Percentiles rank a stretch among this genome's conserved stretches.
These are phyloP conservation scores for Crax fasciolata DNA, from an alignment of 2,797 vertebrate genomes.

Conservation along the genomic window DNA sequence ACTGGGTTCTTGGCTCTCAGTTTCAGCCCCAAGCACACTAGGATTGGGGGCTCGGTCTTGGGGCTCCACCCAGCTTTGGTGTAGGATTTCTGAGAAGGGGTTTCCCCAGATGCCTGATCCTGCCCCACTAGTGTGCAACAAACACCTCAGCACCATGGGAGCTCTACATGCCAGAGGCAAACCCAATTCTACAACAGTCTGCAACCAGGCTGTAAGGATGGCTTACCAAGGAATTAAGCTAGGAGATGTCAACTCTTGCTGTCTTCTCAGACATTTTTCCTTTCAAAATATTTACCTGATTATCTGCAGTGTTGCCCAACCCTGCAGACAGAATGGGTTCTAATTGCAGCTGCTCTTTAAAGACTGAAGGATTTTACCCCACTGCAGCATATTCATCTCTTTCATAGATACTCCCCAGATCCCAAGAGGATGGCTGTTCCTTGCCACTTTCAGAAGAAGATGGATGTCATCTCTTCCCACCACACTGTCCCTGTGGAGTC, in stretches of 20 bases:
- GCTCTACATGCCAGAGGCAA: not conserved
- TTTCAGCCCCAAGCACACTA: not conserved
- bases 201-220: not conserved
- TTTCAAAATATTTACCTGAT: not conserved
- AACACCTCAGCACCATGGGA: accelerated
- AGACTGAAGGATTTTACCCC: not conserved
- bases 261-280: not conserved
- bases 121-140: not conserved
- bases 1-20: not conserved
- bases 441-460: not conserved
- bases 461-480: not conserved
- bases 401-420: not conserved
- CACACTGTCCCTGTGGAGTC: accelerated
- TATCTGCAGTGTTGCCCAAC: not conserved
- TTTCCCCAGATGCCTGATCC: not conserved
- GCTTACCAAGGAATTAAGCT: not conserved
- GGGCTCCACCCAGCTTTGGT: not conserved
- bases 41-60: not conserved
- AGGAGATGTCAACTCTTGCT: not conserved
- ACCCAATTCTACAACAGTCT: not conserved
- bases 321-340: not conserved
- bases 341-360: not conserved
- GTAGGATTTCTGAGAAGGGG: not conserved
- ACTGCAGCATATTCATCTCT: not conserved
- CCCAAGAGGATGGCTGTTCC: not conserved